A percentile compares a stretch with the other conserved stretches of the same genome.
phyloP scores from a whole-genome alignment of 2,888 invertebrate species.

The Aelia acuminata region DNA sequence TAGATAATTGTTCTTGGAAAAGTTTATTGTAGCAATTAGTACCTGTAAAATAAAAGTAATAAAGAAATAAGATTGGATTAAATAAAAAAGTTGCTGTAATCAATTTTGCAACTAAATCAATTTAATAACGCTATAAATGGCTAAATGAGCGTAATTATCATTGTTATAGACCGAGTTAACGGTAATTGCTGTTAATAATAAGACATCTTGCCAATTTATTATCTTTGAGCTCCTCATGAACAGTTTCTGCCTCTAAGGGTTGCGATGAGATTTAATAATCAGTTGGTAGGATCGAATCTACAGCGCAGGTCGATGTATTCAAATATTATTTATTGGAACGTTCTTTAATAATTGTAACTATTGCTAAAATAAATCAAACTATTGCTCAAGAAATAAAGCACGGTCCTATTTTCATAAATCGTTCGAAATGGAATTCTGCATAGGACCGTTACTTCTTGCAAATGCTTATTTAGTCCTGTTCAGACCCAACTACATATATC shows the following conservation, averaged over 20 bases:
- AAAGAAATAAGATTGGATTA: no score
- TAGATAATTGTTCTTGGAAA: not conserved
- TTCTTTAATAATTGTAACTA: not conserved
- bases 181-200: not conserved
- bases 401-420: not conserved
- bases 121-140: not conserved
- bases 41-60: no score
- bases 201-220: not conserved
- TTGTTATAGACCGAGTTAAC: not conserved
- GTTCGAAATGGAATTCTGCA: not conserved
- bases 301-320: not conserved
- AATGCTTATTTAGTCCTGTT: no score
- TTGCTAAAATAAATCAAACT: no score
- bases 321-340: slow-evolving; percentile 30
- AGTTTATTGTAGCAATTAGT: not conserved
- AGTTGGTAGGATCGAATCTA: not conserved
- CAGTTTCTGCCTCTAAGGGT: not conserved
- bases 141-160: not conserved
- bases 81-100: no score
- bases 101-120: no score
- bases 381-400: no score
- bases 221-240: not conserved
- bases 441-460: no score
- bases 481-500: no score
- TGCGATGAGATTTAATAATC: not conserved